Evolutionary conservation across 37 sponge, comb jelly and placozoan species (phyloP).

Genomic region (Chondrilla cf. caribensis): DNA sequence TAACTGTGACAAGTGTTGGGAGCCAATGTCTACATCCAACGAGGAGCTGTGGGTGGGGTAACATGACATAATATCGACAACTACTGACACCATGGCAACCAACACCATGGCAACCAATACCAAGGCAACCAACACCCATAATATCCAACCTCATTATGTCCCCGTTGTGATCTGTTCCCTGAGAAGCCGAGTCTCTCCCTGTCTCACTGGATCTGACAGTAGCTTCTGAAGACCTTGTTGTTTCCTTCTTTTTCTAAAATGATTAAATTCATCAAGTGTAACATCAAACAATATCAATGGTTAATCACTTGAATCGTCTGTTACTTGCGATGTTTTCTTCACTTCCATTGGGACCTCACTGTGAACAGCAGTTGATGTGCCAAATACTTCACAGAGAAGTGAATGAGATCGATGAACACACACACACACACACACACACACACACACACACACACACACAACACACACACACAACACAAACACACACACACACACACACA

Average conservation of each 20-base stretch:
- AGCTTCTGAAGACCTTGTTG: neutral
- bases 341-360: neutral
- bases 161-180: neutral
- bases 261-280: neutral
- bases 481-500: neutral
- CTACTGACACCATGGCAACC: neutral
- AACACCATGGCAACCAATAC: neutral
- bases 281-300: too few relatives aligned
- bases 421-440: neutral
- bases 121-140: too few relatives aligned
- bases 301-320: too few relatives aligned
- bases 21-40: neutral
- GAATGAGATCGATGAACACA: neutral
- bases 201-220: neutral
- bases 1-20: neutral
- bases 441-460: neutral
- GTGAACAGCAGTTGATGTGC: neutral
- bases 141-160: neutral
- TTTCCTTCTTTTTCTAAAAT: conserved; percentile 12
- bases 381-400: neutral
- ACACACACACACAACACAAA: neutral
- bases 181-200: neutral
- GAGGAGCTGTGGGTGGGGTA: neutral
- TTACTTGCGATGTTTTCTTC: neutral
- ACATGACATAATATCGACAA: neutral